phyloP scores from a whole-genome alignment of 2,113 vertebrate genomes.

The Ailurus styani region DNA sequence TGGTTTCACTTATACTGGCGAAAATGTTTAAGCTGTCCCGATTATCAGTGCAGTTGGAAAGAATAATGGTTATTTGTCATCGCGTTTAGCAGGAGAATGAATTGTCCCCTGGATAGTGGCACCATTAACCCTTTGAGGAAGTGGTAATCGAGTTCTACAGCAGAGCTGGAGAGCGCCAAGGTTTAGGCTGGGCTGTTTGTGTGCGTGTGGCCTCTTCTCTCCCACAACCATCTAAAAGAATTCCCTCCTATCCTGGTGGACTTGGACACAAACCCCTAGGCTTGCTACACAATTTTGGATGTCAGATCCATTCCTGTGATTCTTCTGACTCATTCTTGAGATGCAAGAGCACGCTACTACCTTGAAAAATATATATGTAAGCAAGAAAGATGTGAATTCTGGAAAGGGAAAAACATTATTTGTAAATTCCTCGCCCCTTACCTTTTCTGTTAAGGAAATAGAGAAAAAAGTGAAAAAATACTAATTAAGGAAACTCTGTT shows the following conservation, averaged over 20 bases:
- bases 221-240: constrained; percentile 24
- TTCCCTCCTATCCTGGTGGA: constrained; percentile 38
- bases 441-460: background rate
- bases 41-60: constrained; percentile 98
- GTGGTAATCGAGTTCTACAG: constrained; percentile 77
- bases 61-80: constrained; percentile 99
- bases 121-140: constrained; percentile 90
- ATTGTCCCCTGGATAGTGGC: constrained; percentile 89
- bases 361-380: constrained; percentile 3
- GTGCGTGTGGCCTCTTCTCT: constrained; percentile 38
- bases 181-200: constrained; percentile 56
- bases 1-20: constrained; percentile 98
- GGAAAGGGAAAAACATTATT: background rate
- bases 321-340: constrained; percentile 24
- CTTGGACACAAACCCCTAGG: background rate
- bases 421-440: background rate
- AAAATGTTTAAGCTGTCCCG: constrained; percentile 99
- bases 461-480: background rate
- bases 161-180: constrained; percentile 62
- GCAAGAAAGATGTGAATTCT: background rate
- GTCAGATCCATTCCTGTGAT: constrained; percentile 35
- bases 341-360: constrained; percentile 47
- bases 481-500: constrained; percentile 49
- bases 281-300: background rate
- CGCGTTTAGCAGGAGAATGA: constrained; percentile 92